phyloP scores from a whole-genome alignment of 1,140 invertebrate genomes.

The Anthonomus grandis region DNA sequence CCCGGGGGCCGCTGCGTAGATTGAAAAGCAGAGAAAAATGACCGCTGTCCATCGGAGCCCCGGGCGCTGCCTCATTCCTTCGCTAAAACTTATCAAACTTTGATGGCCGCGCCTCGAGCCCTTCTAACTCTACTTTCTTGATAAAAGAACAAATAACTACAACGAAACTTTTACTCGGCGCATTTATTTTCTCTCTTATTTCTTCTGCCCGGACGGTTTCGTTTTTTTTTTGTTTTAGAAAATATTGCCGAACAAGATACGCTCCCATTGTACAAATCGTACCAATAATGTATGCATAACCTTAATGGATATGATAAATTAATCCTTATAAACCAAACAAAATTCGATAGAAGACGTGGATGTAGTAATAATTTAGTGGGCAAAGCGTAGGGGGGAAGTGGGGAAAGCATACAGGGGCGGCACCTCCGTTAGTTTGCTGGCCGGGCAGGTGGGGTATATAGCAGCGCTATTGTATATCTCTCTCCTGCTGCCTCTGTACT shows the following conservation, averaged over 20 bases:
- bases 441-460: conserved; percentile 32
- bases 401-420: conserved; percentile 15
- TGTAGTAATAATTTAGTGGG: no score
- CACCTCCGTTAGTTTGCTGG: conserved; percentile 26
- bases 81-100: conserved; percentile 49
- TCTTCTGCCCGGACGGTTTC: not conserved
- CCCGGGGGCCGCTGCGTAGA: conserved; percentile 42
- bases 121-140: conserved; percentile 45
- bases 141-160: conserved; percentile 49
- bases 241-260: not conserved
- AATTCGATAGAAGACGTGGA: no score
- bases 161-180: conserved; percentile 39
- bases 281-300: no score
- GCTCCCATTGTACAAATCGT: no score
- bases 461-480: conserved; percentile 28
- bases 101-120: conserved; percentile 42
- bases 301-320: no score
- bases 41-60: conserved; percentile 49
- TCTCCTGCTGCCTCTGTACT: conserved; percentile 34
- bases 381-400: no score
- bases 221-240: not conserved
- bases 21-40: conserved; percentile 54
- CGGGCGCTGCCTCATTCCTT: conserved; percentile 36
- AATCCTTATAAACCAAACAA: no score
- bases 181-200: conserved; percentile 12